phyloP scores from a whole-genome alignment of 2,797 vertebrate genomes.

The Sebastes paucispinis region DNA sequence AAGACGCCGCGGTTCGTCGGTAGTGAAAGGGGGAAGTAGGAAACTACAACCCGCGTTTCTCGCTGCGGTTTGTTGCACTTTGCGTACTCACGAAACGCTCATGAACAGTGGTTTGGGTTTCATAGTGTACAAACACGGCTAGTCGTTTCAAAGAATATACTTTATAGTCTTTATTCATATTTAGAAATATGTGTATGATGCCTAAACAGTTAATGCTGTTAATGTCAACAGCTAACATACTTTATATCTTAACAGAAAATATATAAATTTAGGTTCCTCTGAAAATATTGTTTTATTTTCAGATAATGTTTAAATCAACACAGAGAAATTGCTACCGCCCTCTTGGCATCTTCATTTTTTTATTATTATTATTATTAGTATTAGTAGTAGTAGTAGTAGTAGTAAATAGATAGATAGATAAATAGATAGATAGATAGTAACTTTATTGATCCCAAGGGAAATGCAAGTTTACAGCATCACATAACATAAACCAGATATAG shows the following conservation, averaged over 20 bases:
- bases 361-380: not conserved
- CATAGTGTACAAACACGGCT: not conserved
- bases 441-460: too few species aligned
- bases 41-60: slow-evolving; percentile 83
- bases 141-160: not conserved
- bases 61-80: slow-evolving; percentile 59
- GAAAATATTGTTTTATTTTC: not conserved
- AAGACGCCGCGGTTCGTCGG: not conserved
- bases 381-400: not conserved
- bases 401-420: too few species aligned
- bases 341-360: not conserved
- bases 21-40: rapidly evolving
- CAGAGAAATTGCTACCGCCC: not conserved
- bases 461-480: too few species aligned
- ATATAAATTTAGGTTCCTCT: not conserved
- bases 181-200: not conserved
- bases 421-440: too few species aligned
- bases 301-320: not conserved
- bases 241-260: not conserved
- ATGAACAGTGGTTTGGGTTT: slow-evolving; percentile 41
- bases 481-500: too few species aligned
- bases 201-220: not conserved
- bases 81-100: slow-evolving; percentile 67
- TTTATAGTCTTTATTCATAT: not conserved
- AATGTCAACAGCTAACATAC: not conserved